Evolutionary conservation across 1,140 invertebrate genomes (phyloP), one percentile per base, ranked within the genome.

Genomic region (Scaptodrosophila lebanonensis): DNA sequence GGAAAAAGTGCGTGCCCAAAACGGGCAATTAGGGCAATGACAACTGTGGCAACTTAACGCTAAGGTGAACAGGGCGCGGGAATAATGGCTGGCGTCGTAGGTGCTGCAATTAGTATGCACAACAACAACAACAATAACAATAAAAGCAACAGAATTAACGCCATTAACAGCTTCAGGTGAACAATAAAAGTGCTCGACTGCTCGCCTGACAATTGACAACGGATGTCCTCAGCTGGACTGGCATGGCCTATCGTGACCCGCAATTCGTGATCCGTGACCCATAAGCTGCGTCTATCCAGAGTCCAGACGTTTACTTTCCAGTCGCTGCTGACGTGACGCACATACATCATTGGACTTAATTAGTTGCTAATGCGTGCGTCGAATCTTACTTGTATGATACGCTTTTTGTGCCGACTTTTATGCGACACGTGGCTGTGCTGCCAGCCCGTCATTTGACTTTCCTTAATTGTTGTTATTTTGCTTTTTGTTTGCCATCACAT

Each of bases 21-120:
- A 43, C 36, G 39, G 44, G 53, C 44, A 68, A 65, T 69, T 69
- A 50, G n/a, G 20, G 16, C 25, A 47, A 45, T 32, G 18, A 49
- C n/a, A n/a, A 33, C 3, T 4, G 32, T 33, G 8, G 32, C 32
- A 33, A n/a, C 5, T 2, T 33, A 25, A 25, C 12, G 35, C 11
- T 35, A 20, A 6, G 30, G n/a, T 51, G 30, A n/a, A 20, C 39
- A 61, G 27, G 8, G 45, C 15, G 13, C 9, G 27, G 13, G 7
- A 6, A 17, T 16, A 42, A 25, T 32, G 38, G 9, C 20, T 17
- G 13, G 11, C 22, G 13, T 11, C 25, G 36, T 32, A n/a, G 12
- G 65, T 49, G 36, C 30, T 75, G 75, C 75, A 79, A 79, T 79
- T 79, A 79, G 75, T 79, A 79, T 82, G 69, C 75, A 45, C 47